phyloP scores from a whole-genome alignment of 2,113 vertebrate genomes.

The Triplophysa dalaica region DNA sequence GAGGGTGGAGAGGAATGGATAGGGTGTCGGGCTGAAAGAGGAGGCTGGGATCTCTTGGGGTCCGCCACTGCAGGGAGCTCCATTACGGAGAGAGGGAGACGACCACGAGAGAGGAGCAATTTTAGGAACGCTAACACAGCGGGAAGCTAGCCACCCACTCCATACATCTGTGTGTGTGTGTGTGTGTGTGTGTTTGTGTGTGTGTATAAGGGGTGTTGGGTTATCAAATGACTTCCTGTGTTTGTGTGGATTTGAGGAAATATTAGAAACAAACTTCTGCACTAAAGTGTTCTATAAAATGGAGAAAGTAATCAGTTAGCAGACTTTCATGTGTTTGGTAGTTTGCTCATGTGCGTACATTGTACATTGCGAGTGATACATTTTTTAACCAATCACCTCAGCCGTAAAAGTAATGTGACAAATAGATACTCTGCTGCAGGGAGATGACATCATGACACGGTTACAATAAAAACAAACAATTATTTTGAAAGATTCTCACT shows the following conservation, averaged over 20 bases:
- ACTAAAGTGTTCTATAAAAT: too few species aligned
- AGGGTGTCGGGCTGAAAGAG: conserved; percentile 12
- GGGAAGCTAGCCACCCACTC: conserved; percentile 41
- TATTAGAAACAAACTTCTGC: neutral
- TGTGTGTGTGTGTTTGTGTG: conserved; percentile 23
- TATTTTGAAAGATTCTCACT: too few species aligned
- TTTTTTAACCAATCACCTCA: too few species aligned
- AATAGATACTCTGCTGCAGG: too few species aligned
- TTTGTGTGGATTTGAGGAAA: conserved; percentile 27
- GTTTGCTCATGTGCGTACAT: too few species aligned
- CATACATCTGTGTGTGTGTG: conserved; percentile 2
- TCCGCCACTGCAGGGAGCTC: conserved; percentile 38
- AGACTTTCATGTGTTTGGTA: too few species aligned
- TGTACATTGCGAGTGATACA: too few species aligned
- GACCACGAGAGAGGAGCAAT: conserved; percentile 64
- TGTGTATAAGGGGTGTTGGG: conserved; percentile 3
- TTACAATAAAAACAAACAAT: too few species aligned
- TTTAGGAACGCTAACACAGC: conserved; percentile 54
- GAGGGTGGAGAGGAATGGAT: conserved; percentile 21
- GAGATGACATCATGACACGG: too few species aligned
- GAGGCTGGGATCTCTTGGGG: conserved; percentile 33
- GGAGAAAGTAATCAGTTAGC: too few species aligned
- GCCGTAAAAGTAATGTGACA: too few species aligned
- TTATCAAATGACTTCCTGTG: conserved; percentile 3
- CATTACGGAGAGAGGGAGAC: conserved; percentile 60